phyloP scores from a whole-genome alignment of 2,888 invertebrate genomes.

The Trachelus tabidus region DNA sequence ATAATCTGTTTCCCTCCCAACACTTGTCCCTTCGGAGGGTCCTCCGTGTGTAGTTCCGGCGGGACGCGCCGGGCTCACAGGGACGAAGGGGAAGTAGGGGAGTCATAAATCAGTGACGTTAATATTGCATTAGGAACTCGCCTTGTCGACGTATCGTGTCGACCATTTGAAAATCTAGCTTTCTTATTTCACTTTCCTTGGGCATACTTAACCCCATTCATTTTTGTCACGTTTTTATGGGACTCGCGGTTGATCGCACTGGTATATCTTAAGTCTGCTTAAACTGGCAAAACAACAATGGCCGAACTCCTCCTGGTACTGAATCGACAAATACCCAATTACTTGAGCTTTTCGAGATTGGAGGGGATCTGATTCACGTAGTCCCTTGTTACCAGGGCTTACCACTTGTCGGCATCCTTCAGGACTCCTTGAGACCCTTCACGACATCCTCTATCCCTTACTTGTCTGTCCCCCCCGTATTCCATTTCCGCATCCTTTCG shows the following conservation, averaged over 20 bases:
- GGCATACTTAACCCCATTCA: background rate
- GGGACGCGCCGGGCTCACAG: background rate
- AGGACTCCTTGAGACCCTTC: background rate
- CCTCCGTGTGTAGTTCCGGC: background rate
- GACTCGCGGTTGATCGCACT: background rate
- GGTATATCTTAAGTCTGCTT: background rate
- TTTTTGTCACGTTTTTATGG: background rate
- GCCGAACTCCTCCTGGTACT: background rate
- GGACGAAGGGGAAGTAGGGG: conserved; percentile 26
- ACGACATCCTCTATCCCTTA: background rate
- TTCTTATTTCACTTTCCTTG: background rate
- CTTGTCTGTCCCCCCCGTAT: background rate
- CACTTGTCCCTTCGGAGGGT: background rate
- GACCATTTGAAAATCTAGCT: background rate
- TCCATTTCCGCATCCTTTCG: background rate
- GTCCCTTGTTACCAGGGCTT: conserved; percentile 22
- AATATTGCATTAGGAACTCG: conserved; percentile 25
- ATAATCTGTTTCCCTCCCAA: background rate
- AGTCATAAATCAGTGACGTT: conserved; percentile 38
- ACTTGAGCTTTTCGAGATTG: background rate
- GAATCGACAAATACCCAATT: background rate
- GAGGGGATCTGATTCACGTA: conserved; percentile 14
- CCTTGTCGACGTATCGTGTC: background rate
- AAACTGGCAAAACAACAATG: background rate
- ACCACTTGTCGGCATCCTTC: conserved; percentile 7